phyloP scores from a whole-genome alignment of 2,797 vertebrate species.

The Psittacula derbiana region DNA sequence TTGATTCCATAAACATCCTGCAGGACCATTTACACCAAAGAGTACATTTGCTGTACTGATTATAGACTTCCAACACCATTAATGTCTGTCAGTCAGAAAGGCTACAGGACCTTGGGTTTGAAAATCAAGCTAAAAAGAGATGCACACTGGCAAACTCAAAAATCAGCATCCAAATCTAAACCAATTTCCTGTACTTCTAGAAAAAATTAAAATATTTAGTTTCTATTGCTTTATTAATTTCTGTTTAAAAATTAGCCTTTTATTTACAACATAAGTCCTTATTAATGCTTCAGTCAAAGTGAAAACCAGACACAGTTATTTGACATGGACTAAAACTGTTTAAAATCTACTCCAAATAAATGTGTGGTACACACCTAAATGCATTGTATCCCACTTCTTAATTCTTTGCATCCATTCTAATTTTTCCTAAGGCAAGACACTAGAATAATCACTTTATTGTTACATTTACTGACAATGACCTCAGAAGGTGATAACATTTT shows the following conservation, averaged over 20 bases:
- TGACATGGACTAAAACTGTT: not conserved
- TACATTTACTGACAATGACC: constrained; percentile 1
- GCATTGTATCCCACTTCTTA: not conserved
- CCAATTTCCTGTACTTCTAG: not conserved
- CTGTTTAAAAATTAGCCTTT: not conserved
- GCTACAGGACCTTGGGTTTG: not conserved
- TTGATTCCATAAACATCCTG: not conserved
- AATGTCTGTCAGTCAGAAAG: not conserved
- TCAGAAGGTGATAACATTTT: constrained; percentile 35
- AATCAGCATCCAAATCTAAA: not conserved
- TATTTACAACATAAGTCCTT: not conserved
- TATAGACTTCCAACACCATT: not conserved
- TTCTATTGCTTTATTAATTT: not conserved
- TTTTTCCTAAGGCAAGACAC: not conserved
- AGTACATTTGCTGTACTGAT: not conserved
- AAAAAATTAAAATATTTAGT: not conserved
- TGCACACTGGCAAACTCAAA: not conserved
- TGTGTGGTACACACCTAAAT: not conserved
- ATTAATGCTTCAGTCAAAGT: not conserved
- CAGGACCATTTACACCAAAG: not conserved
- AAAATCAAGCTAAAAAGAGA: not conserved
- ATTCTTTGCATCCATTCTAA: not conserved
- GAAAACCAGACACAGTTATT: not conserved
- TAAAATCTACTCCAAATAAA: not conserved
- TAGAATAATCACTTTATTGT: constrained; percentile 16